Base-by-base conservation (phyloP, 2,888 invertebrate genomes). In the Hyposoter didymator region DNA sequence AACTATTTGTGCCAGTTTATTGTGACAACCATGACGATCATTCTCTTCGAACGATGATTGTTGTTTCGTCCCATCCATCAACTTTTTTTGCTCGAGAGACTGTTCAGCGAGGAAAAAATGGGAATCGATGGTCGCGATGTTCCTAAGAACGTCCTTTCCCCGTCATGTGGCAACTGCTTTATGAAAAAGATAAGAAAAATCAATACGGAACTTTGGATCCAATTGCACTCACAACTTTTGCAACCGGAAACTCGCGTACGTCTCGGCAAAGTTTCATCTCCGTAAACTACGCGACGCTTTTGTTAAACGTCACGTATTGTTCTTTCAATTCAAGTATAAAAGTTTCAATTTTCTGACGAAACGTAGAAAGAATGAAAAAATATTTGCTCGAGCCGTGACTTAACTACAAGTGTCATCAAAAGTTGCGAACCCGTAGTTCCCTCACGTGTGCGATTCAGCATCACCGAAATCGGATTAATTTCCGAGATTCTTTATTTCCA, bases 221-320 rank as follows among this genome's bases (percentile, higher is more conserved):
- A 74, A 67, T 67, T 49, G 22, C n/a, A 67, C 66, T n/a, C 28
- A n/a, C 14, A 72, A 62, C 47, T 79, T 43, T 49, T 5, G 78
- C 69, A 45, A 79, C 49, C 59, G 17, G 43, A 70, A 52, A 79
- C 64, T 49, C 35, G 3, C 47, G 62, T 62, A 69, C 52, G 19
- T 74, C 28, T 66, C 39, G 69, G 35, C 22, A 82, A 85, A 85
- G 74, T 82, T 85, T 82, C 39, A 59, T 74, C 69, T 67, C 52
- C 73, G 59, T 69, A 69, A 66, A 74, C 67, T 32, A 39, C 70
- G 55, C 35, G 39, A 17, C 55, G 64, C 85, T 82, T 85, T 82
- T 82, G 85, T 85, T 79, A 59, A 79, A 70, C 72, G 59, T 70
- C 19, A 69, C 78, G 70, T 70, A 82, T 85, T 85, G 85, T 82